Conservation (phyloP, 2,888 invertebrate species). For the Tenthredo notha region DNA sequence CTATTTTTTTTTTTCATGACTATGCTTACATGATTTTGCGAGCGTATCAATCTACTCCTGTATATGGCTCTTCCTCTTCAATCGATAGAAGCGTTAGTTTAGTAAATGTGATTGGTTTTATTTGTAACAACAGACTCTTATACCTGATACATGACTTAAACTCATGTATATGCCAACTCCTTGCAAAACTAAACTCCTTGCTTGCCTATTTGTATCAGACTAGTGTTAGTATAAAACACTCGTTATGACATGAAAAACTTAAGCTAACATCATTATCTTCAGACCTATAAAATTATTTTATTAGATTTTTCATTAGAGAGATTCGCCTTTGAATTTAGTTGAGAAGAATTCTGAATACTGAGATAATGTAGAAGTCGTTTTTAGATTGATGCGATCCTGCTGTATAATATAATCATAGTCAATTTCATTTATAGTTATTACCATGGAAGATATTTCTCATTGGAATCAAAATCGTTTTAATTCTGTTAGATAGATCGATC, state of each 20-base stretch:
- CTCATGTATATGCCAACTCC: slow-evolving; percentile 7
- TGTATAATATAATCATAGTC: slow-evolving; percentile 31
- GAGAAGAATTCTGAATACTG: not conserved
- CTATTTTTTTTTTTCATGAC: slow-evolving; percentile 13
- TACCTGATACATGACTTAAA: not conserved
- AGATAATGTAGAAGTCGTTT: not conserved
- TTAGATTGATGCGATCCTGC: slow-evolving; percentile 9
- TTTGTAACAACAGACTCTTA: not conserved
- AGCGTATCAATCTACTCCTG: slow-evolving; percentile 40
- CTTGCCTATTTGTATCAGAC: slow-evolving; percentile 30
- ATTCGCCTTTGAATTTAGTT: not conserved
- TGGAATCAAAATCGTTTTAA: not conserved
- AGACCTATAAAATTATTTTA: not conserved
- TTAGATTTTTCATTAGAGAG: not conserved
- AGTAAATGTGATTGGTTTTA: slow-evolving; percentile 24
- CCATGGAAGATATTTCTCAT: not conserved
- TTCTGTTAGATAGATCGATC: slow-evolving; percentile 15
- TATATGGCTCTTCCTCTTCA: slow-evolving; percentile 7
- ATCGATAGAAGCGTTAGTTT: slow-evolving; percentile 14
- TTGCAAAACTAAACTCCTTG: slow-evolving; percentile 18
- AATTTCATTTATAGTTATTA: slow-evolving; percentile 5
- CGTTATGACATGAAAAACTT: not conserved
- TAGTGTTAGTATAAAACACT: not conserved
- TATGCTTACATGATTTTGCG: slow-evolving; percentile 39
- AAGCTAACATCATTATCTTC: not conserved